These are phyloP conservation scores for Bolinopsis microptera DNA, from an alignment of 37 sponge, comb jelly and placozoan genomes.

Conservation along the genomic window DNA sequence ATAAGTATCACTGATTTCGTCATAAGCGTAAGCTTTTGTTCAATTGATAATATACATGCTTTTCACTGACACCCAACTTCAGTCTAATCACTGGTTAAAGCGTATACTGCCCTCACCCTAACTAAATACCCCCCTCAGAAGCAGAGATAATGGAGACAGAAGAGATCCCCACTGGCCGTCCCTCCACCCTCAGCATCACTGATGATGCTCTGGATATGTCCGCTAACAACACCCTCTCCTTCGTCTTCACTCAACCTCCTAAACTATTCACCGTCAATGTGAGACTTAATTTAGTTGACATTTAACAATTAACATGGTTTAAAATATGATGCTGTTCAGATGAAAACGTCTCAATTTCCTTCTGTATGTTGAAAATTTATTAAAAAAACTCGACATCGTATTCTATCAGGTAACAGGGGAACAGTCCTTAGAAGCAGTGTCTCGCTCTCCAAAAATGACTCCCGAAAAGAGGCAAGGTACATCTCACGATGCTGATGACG, in stretches of 20 bases:
- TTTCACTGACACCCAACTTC: too few species aligned
- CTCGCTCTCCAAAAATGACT: constrained; percentile 1
- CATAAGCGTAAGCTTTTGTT: too few species aligned
- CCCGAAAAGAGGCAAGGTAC: neutral
- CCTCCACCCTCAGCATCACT: neutral
- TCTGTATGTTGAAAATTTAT: too few species aligned
- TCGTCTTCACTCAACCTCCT: constrained; percentile 39
- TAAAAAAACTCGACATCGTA: too few species aligned
- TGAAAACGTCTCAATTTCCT: too few species aligned
- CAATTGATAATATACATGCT: too few species aligned
- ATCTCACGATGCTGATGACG: constrained; percentile 16
- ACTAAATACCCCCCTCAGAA: neutral
- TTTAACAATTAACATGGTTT: too few species aligned
- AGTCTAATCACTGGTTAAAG: too few species aligned
- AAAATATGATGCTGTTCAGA: too few species aligned
- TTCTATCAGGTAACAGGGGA: neutral
- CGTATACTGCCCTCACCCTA: too few species aligned
- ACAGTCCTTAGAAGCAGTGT: neutral
- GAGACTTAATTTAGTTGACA: neutral
- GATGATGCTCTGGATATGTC: constrained; percentile 62
- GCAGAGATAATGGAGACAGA: neutral
- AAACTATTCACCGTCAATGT: constrained; percentile 23
- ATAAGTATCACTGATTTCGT: too few species aligned
- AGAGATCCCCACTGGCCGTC: neutral
- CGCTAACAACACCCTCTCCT: constrained; percentile 59